phyloP scores from a whole-genome alignment of 2,797 vertebrate species.

The Scleropages formosus region DNA sequence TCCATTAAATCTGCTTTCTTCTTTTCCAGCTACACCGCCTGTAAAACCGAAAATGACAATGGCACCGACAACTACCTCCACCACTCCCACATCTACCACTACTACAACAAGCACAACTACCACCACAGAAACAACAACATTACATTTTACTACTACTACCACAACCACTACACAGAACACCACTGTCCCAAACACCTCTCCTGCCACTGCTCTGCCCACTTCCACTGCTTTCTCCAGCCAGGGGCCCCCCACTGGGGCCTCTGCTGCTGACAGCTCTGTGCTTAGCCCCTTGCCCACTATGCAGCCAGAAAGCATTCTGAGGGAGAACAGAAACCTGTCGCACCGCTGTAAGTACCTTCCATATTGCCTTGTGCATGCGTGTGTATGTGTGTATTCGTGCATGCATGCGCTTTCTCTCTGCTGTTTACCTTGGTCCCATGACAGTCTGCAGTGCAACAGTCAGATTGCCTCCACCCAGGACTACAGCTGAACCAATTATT shows the following conservation, averaged over 20 bases:
- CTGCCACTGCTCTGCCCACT: constrained; percentile 34
- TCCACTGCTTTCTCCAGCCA: constrained; percentile 43
- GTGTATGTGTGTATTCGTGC: not conserved
- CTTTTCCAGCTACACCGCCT: constrained; percentile 12
- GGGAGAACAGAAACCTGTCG: constrained; percentile 84
- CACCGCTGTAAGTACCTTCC: constrained; percentile 80
- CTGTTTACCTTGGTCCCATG: too few species aligned
- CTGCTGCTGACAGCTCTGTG: constrained; percentile 43
- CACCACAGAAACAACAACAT: constrained; percentile 19
- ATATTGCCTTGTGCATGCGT: not conserved
- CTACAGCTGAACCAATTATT: too few species aligned
- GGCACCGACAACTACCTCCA: constrained; percentile 31
- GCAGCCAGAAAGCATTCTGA: constrained; percentile 69
- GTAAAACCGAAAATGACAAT: constrained; percentile 57
- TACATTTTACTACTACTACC: constrained; percentile 18
- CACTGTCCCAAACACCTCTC: constrained; percentile 25
- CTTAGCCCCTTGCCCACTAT: constrained; percentile 57
- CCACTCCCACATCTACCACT: not conserved
- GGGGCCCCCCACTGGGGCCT: constrained; percentile 1
- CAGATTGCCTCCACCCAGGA: too few species aligned
- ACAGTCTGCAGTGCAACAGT: too few species aligned
- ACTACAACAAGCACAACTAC: constrained; percentile 29
- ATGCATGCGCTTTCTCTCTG: not conserved
- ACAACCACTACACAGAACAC: constrained; percentile 32
- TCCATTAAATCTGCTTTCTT: not conserved